Evolutionary conservation across 2,888 invertebrate species (phyloP).

Genomic region (Augiades crinisus): DNA sequence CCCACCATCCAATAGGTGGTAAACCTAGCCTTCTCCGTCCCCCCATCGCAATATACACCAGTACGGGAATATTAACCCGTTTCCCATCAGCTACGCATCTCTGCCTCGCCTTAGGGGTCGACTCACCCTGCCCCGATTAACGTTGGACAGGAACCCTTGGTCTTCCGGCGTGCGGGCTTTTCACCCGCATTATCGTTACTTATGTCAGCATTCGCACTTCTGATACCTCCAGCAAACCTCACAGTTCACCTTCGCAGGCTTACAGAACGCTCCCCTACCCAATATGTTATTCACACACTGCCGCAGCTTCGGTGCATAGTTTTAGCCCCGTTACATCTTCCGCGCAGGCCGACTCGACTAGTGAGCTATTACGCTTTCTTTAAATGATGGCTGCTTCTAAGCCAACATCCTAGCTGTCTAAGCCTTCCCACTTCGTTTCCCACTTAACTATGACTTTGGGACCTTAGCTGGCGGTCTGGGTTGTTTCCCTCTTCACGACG

Average conservation of each 20-base stretch:
- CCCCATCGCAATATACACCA: no score
- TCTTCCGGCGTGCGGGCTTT: constrained; percentile 26
- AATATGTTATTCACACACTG: neutral
- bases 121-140: constrained; percentile 28
- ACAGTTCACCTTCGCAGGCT: constrained; percentile 7
- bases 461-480: constrained; percentile 31
- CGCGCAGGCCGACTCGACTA: constrained; percentile 30
- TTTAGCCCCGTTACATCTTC: constrained; percentile 31
- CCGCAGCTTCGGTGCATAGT: constrained; percentile 29
- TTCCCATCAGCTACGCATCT: constrained; percentile 30
- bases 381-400: constrained; percentile 37
- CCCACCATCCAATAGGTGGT: no score
- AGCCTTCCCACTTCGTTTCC: constrained; percentile 29
- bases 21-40: no score
- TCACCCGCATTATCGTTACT: constrained; percentile 30
- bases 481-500: constrained; percentile 23
- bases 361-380: constrained; percentile 38
- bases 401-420: constrained; percentile 35
- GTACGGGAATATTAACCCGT: constrained; percentile 31
- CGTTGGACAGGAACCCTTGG: constrained; percentile 30
- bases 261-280: constrained; percentile 28
- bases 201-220: constrained; percentile 30
- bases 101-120: constrained; percentile 29
- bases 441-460: constrained; percentile 33
- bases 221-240: constrained; percentile 17